Percentiles rank a stretch among this genome's conserved stretches.
phyloP scores from a whole-genome alignment of 2,113 vertebrate genomes.

The Xerus inauris region DNA sequence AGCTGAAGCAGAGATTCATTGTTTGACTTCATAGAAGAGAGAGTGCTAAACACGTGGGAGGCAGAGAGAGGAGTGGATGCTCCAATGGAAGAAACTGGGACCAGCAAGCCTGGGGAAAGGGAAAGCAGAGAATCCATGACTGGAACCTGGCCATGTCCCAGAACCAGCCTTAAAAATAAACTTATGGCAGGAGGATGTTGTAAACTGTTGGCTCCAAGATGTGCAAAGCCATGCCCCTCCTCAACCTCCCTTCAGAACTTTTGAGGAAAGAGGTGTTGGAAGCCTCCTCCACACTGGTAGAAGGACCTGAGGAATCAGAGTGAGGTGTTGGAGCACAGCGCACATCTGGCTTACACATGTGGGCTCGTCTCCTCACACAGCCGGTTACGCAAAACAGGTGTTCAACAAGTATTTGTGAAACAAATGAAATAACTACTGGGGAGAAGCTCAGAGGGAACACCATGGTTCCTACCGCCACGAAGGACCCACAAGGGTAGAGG shows the following conservation, averaged over 20 bases:
- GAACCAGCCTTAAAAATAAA: slow-evolving; percentile 21
- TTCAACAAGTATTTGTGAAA: slow-evolving; percentile 33
- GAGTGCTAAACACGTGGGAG: background rate
- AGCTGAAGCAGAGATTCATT: background rate
- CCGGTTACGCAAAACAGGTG: slow-evolving; percentile 63
- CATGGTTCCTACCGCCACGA: background rate
- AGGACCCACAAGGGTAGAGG: background rate
- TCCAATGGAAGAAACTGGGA: background rate
- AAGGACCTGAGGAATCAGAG: background rate
- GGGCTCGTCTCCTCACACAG: background rate
- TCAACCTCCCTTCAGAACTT: background rate
- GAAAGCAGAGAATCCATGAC: background rate
- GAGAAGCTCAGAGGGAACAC: background rate
- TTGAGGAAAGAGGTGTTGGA: background rate
- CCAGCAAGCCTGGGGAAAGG: background rate
- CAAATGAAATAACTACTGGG: slow-evolving; percentile 22
- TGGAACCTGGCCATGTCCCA: background rate
- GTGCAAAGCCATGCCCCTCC: background rate
- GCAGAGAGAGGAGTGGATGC: rapidly evolving
- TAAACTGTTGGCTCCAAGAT: background rate
- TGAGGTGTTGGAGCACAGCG: background rate
- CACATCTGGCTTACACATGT: slow-evolving; percentile 44
- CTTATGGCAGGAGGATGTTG: background rate
- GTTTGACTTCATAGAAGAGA: background rate
- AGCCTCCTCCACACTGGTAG: background rate